Evolutionary conservation across 2,797 vertebrate genomes (phyloP).

Genomic region (Hafferia zeledoni): DNA sequence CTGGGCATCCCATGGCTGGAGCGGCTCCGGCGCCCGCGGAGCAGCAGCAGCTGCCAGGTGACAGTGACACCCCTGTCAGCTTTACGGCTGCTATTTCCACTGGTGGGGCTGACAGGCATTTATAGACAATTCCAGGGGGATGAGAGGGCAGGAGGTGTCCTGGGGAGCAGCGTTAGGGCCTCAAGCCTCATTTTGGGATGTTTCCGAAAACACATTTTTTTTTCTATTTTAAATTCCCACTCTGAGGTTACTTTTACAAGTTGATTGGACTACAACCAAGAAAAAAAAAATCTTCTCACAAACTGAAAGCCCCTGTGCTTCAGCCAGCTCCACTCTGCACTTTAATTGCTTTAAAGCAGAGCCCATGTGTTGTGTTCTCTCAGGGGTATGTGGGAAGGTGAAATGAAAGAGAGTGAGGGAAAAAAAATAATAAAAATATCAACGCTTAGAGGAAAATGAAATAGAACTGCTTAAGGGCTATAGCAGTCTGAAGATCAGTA

Average conservation of each 20-base stretch:
- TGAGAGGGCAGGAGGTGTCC: not conserved
- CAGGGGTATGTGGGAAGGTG: constrained; percentile 12
- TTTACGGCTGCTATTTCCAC: not conserved
- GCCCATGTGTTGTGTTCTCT: constrained; percentile 43
- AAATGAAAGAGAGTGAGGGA: constrained; percentile 9
- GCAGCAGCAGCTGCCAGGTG: not conserved
- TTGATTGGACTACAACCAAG: constrained; percentile 40
- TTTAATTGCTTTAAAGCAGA: constrained; percentile 56
- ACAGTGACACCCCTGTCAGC: constrained; percentile 18
- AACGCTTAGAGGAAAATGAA: not conserved
- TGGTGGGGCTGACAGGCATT: not conserved
- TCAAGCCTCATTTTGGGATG: not conserved
- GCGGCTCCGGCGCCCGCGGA: not conserved
- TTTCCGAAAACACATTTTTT: not conserved
- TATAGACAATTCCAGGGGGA: not conserved
- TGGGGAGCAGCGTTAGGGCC: not conserved
- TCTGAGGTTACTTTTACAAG: constrained; percentile 51
- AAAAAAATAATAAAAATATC: not conserved
- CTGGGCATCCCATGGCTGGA: accelerated
- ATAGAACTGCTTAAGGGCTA: not conserved
- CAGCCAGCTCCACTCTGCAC: constrained; percentile 44
- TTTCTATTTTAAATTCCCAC: not conserved
- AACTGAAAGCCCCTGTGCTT: constrained; percentile 34
- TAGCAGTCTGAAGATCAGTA: not conserved
- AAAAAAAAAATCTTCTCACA: not conserved